Percentiles rank a stretch among this genome's conserved stretches.
Conservation (phyloP, 1,140 invertebrate species). For the Vollenhovia emeryi region DNA sequence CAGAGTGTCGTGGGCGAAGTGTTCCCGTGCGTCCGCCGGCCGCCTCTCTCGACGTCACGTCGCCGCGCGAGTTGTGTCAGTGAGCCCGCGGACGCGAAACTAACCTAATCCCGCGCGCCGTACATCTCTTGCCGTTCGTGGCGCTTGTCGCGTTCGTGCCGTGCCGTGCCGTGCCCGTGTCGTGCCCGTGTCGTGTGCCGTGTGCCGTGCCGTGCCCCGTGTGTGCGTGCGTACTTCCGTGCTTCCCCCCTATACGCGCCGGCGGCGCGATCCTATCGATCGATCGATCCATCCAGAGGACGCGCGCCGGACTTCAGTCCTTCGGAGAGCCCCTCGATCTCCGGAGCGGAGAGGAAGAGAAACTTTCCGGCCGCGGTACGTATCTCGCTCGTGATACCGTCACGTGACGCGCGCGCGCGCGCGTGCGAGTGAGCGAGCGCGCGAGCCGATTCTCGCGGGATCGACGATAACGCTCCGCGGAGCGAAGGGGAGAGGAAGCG, state of each 20-base stretch:
- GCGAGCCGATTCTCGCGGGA: not conserved
- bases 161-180: constrained; percentile 40
- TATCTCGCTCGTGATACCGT: not conserved
- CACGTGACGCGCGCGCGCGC: not conserved
- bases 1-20: constrained; percentile 74
- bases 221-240: not conserved
- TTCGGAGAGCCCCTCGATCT: too few species aligned
- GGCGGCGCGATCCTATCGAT: too few species aligned
- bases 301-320: too few species aligned
- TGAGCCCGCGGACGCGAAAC: constrained; percentile 75
- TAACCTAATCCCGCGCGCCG: constrained; percentile 66
- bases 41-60: constrained; percentile 36
- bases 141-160: not conserved
- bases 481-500: constrained; percentile 20
- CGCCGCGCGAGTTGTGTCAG: constrained; percentile 73
- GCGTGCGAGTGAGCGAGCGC: too few species aligned
- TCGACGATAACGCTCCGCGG: not conserved
- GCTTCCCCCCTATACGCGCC: not conserved
- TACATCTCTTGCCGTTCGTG: not conserved
- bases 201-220: constrained; percentile 27
- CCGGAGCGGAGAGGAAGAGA: not conserved
- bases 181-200: not conserved
- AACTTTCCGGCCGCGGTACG: too few species aligned
- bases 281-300: too few species aligned
- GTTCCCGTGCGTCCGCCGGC: constrained; percentile 60